Base-by-base conservation (phyloP, 2,797 vertebrate genomes). In the Acomys russatus region DNA sequence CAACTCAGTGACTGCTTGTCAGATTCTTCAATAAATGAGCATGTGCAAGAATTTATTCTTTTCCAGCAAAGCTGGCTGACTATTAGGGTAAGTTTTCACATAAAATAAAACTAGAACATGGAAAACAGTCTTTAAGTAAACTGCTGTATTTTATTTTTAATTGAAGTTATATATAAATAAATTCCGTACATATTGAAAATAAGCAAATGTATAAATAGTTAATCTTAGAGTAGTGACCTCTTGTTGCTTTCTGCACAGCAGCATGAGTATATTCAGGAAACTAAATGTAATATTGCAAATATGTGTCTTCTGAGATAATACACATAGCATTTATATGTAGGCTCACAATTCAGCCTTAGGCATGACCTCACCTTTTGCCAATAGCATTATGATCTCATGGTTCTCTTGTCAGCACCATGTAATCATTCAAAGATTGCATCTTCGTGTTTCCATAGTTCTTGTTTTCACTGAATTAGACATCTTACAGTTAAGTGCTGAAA, bases 361-460 rank as follows among this genome's bases (percentile, higher is more conserved):
- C 85, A 1, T 79, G 76, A 82, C 74, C 30, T 90, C 44, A 91
- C 38, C 10, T 94, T 30, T 90, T 94, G 85, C 8, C 9, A 86
- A 76, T 2, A 96, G 87, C 92, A 95, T 88, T 85, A 78, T 95
- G 5, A 38, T 95, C 2, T 94, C 20, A 61, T 1, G 64, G 83
- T 98, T 97, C 61, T 73, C 61, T 96, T 96, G 63, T 66, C n/a
- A 78, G 4, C 84, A 93, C 9, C 88, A 94, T 30, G 97, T 97
- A 98, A 94, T 49, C 4, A 83, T 84, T 97, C 77, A 93, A 93
- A 70, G n/a, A 90, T 90, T 23, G 97, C 22, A 63, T 97, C 92
- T 96, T 44, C 68, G 68, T 54, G 30, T 92, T 35, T 49, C 83
- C 83, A 56, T 22, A 49, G 8, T 83, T 97, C 49, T 96, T 94